phyloP scores from a whole-genome alignment of 2,797 vertebrate genomes.

The Dallia pectoralis region DNA sequence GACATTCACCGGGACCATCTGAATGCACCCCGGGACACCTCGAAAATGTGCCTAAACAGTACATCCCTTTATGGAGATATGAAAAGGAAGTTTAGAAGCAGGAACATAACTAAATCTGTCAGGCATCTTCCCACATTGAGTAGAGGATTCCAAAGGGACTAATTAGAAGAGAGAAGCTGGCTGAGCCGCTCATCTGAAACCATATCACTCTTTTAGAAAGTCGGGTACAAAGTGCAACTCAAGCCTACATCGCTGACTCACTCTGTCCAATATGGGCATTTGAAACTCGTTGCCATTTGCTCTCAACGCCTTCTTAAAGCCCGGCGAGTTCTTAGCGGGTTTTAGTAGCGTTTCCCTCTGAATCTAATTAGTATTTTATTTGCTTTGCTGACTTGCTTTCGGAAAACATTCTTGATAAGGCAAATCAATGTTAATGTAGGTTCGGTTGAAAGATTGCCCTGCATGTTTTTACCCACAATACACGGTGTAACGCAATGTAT shows the following conservation, averaged over 20 bases:
- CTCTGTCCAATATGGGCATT: constrained; percentile 28
- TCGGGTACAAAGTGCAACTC: constrained; percentile 25
- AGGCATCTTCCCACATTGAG: constrained; percentile 49
- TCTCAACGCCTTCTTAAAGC: constrained; percentile 15
- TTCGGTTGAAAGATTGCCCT: neutral
- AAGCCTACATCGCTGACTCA: constrained; percentile 35
- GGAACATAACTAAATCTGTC: constrained; percentile 49
- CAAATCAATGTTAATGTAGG: neutral
- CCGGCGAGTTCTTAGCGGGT: constrained; percentile 18
- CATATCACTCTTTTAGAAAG: constrained; percentile 37
- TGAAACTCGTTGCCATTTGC: constrained; percentile 26
- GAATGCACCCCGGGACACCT: constrained; percentile 1
- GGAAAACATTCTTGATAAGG: neutral
- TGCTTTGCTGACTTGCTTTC: neutral
- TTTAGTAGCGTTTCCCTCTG: constrained; percentile 1
- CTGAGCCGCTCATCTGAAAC: constrained; percentile 43
- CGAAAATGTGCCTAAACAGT: neutral
- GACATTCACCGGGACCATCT: constrained; percentile 9
- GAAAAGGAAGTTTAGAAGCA: constrained; percentile 40
- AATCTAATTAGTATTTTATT: constrained; percentile 2
- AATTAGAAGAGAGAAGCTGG: constrained; percentile 42
- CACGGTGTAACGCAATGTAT: neutral
- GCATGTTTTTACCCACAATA: no score
- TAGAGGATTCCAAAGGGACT: constrained; percentile 51
- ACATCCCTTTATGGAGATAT: neutral